These are phyloP conservation scores for Lumbricus terrestris DNA, from an alignment of 2,888 invertebrate species.

Conservation along the genomic window DNA sequence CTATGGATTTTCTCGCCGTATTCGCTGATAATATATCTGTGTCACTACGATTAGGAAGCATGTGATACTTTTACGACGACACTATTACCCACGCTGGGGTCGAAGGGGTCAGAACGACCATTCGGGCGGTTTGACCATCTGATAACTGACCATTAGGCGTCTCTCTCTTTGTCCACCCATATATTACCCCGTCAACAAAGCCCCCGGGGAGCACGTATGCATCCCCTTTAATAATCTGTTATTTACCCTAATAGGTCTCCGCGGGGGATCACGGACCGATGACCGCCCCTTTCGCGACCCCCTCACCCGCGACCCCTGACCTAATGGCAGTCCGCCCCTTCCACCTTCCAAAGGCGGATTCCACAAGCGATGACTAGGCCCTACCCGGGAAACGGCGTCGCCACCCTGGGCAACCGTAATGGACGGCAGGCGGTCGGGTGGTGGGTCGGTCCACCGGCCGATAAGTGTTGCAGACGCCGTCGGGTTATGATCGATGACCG, in stretches of 20 bases:
- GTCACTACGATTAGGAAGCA: background rate
- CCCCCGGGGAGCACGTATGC: background rate
- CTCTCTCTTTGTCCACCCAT: slow-evolving; percentile 15
- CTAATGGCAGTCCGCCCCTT: slow-evolving; percentile 18
- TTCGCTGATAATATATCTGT: background rate
- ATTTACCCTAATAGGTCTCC: slow-evolving; percentile 13
- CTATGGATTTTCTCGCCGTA: background rate
- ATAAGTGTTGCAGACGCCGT: background rate
- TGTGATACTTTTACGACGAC: background rate
- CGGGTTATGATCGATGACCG: background rate
- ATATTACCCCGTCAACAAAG: background rate
- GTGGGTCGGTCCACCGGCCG: too few species aligned
- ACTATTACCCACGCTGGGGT: background rate
- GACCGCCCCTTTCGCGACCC: background rate
- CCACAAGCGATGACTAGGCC: background rate
- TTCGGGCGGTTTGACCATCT: background rate
- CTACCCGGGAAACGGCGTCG: background rate
- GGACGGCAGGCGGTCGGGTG: background rate
- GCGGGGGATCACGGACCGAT: background rate
- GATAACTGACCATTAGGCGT: slow-evolving; percentile 16
- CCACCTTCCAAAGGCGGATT: background rate
- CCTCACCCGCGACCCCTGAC: background rate
- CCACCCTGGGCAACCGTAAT: background rate
- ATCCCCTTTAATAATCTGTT: slow-evolving; percentile 17
- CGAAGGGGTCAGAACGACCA: background rate